These are phyloP conservation scores for Momotus momota DNA, from an alignment of 2,797 vertebrate species.

Conservation along the genomic window DNA sequence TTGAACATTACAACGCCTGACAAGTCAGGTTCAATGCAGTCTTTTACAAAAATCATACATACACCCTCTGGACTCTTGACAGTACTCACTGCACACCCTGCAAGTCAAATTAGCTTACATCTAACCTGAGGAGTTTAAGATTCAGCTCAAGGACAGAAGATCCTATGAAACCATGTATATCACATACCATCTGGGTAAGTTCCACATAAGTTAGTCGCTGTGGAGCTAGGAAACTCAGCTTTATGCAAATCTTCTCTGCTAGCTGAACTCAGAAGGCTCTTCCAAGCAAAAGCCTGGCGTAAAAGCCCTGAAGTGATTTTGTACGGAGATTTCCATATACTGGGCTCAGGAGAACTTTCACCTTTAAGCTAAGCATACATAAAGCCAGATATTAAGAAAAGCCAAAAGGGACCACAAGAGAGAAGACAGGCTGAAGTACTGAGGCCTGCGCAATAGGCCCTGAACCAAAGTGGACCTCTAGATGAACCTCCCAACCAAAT, in stretches of 20 bases:
- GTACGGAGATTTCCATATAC: background rate
- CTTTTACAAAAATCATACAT: background rate
- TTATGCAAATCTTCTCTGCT: background rate
- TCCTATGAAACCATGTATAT: background rate
- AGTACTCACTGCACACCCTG: background rate
- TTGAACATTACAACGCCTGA: background rate
- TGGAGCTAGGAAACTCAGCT: background rate
- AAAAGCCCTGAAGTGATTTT: background rate
- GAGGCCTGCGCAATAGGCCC: no score
- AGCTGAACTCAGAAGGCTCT: background rate
- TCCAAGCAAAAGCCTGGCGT: background rate
- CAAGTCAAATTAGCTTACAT: background rate
- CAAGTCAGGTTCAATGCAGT: background rate
- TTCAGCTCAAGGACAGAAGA: background rate
- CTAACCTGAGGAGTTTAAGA: background rate
- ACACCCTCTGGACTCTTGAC: background rate
- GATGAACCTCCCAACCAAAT: no score
- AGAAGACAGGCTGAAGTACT: background rate
- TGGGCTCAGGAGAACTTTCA: background rate
- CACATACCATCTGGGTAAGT: fast-evolving
- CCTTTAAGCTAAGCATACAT: background rate
- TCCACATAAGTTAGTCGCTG: background rate
- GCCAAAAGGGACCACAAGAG: background rate
- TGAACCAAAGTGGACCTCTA: no score
- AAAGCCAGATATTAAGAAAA: background rate